Conservation (phyloP, 2,888 invertebrate genomes). For the Danaus chrysippus region DNA sequence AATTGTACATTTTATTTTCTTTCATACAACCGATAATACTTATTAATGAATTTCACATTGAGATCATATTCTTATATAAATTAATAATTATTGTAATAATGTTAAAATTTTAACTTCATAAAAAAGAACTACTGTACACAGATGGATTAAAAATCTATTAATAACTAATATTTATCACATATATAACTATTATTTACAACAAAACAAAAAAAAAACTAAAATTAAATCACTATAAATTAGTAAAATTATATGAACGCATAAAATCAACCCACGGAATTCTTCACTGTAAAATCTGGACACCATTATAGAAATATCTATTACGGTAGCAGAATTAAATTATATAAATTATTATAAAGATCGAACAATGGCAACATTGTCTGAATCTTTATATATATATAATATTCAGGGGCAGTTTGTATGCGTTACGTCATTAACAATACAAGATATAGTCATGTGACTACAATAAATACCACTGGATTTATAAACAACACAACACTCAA, state of each 20-base stretch:
- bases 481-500: slow-evolving; percentile 5
- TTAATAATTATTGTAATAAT: slow-evolving; percentile 9
- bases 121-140: not conserved
- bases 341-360: not conserved
- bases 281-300: not conserved
- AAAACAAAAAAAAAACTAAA: too few species aligned
- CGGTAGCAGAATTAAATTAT: not conserved
- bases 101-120: not conserved
- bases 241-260: too few species aligned
- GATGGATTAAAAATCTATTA: too few species aligned
- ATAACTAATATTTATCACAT: too few species aligned
- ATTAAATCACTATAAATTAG: too few species aligned
- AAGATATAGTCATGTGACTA: not conserved
- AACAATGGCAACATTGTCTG: slow-evolving; percentile 1
- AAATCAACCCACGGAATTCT: too few species aligned
- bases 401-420: not conserved
- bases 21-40: slow-evolving; percentile 7
- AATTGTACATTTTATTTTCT: not conserved
- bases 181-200: too few species aligned
- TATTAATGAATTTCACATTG: slow-evolving; percentile 46
- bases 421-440: not conserved
- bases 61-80: slow-evolving; percentile 54
- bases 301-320: not conserved
- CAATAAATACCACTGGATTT: slow-evolving; percentile 5
- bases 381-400: not conserved